Evolutionary conservation across 2,113 vertebrate genomes (phyloP).

Genomic region (Mormyrus lacerda): DNA sequence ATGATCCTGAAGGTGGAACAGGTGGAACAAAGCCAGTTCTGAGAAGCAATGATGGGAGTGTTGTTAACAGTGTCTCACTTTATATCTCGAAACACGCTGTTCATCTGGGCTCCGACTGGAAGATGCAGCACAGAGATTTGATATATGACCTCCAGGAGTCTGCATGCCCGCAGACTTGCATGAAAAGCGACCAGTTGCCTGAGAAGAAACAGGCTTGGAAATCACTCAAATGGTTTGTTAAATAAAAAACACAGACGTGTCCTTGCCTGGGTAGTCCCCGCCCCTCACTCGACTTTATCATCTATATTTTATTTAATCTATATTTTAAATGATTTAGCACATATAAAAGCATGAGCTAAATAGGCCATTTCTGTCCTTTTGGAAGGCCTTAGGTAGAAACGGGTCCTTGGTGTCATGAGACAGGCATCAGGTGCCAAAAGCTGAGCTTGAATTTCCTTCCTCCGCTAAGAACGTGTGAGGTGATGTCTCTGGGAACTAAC

Average conservation of each 20-base stretch:
- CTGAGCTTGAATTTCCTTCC: background rate
- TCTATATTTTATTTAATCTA: background rate
- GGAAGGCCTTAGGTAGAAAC: background rate
- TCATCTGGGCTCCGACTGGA: conserved; percentile 27
- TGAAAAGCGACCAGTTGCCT: conserved; percentile 37
- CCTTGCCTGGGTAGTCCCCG: background rate
- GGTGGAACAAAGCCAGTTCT: background rate
- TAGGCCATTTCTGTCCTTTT: background rate
- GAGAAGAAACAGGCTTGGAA: conserved; percentile 40
- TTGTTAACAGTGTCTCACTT: conserved; percentile 19
- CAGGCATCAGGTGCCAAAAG: background rate
- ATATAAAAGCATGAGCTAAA: background rate
- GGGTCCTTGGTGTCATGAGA: background rate
- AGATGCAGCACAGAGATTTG: conserved; percentile 24
- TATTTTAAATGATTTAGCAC: background rate
- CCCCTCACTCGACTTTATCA: background rate
- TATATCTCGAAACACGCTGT: background rate
- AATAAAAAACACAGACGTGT: conserved; percentile 20
- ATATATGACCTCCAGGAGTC: conserved; percentile 22
- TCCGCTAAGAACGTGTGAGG: background rate
- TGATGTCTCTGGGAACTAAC: conserved; percentile 9
- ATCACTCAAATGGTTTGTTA: conserved; percentile 35
- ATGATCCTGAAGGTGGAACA: background rate
- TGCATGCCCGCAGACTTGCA: conserved; percentile 13
- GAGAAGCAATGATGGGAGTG: background rate